These are phyloP conservation scores for Nibea coibor DNA, from an alignment of 2,113 vertebrate genomes.

Conservation along the genomic window DNA sequence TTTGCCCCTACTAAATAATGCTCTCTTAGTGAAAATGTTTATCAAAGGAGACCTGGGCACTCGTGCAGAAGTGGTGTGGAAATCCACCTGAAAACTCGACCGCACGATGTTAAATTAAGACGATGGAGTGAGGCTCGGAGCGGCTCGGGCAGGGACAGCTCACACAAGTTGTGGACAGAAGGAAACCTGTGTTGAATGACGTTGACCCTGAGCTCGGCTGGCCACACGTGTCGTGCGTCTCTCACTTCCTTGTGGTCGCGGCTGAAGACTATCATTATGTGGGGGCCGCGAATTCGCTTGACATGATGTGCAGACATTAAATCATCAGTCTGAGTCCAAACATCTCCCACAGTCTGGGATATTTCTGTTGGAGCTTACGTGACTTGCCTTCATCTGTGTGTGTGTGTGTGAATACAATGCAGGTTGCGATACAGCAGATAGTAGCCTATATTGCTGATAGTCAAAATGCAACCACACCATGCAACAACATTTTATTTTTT, in stretches of 20 bases:
- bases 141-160: not conserved
- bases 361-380: conserved; percentile 65
- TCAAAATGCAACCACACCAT: conserved; percentile 2
- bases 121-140: not conserved
- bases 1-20: conserved; percentile 8
- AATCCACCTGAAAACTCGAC: not conserved
- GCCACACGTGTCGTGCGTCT: conserved; percentile 70
- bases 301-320: conserved; percentile 78
- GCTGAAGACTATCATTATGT: conserved; percentile 72
- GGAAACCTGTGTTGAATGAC: conserved; percentile 20
- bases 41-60: not conserved
- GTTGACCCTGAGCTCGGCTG: conserved; percentile 60
- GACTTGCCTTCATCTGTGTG: conserved; percentile 13
- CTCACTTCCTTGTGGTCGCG: conserved; percentile 59
- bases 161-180: not conserved
- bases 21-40: conserved; percentile 18
- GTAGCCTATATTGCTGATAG: not conserved
- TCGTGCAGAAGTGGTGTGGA: not conserved
- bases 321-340: conserved; percentile 66
- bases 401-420: conserved; percentile 8
- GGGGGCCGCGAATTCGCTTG: conserved; percentile 61
- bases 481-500: conserved; percentile 13
- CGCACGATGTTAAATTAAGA: conserved; percentile 1
- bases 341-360: conserved; percentile 76
- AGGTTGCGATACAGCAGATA: conserved; percentile 18